These are phyloP conservation scores for Tenodera sinensis DNA, from an alignment of 2,888 invertebrate genomes.

Conservation along the genomic window DNA sequence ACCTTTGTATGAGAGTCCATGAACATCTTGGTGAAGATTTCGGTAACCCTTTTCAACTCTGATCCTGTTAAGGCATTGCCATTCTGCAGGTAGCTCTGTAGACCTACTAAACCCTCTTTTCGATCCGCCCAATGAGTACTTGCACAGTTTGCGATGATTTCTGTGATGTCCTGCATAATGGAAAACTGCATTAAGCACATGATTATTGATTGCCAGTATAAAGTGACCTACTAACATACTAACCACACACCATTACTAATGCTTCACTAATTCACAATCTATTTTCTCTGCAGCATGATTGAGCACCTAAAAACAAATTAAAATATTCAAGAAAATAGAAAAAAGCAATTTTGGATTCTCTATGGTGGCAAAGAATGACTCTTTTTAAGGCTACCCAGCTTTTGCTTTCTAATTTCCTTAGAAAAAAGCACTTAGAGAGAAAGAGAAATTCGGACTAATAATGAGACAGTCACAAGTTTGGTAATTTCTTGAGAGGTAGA, in stretches of 20 bases:
- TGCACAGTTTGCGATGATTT: slow-evolving; percentile 82
- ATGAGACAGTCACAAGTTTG: no score
- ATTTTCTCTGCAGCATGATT: neutral
- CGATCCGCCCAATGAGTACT: slow-evolving; percentile 92
- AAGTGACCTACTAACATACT: neutral
- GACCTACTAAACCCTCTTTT: slow-evolving; percentile 84
- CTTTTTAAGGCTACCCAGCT: no score
- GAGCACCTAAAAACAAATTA: neutral
- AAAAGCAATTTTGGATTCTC: no score
- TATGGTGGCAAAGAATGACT: no score
- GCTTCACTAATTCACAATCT: neutral
- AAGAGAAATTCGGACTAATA: no score
- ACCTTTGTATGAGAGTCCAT: slow-evolving; percentile 91
- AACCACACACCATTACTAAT: neutral
- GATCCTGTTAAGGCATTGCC: slow-evolving; percentile 62
- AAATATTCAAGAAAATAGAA: neutral
- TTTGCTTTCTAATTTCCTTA: no score
- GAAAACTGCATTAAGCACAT: slow-evolving; percentile 24
- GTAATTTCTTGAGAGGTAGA: no score
- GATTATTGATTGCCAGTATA: neutral
- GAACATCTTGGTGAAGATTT: slow-evolving; percentile 94
- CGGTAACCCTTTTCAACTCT: slow-evolving; percentile 81
- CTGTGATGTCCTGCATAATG: slow-evolving; percentile 64
- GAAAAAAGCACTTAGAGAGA: no score
- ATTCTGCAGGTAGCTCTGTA: slow-evolving; percentile 70